Base-by-base conservation (phyloP, 2,888 invertebrate genomes). In the Leptinotarsa peninsularis region DNA sequence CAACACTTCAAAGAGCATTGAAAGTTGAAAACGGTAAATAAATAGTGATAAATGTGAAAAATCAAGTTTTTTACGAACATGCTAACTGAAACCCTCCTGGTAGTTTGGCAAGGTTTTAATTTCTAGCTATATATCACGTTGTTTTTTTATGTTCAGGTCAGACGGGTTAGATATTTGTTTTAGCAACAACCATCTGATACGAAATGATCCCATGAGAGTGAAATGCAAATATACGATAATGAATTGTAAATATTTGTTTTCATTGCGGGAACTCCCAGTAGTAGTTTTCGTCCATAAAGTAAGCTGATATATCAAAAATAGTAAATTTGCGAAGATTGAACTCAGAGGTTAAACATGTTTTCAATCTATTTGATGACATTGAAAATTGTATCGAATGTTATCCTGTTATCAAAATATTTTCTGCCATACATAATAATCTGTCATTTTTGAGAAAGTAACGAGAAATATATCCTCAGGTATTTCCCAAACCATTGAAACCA, bases 161-260 rank as follows among this genome's bases (percentile, higher is more conserved):
- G 15, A 58, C 15, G 27, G 23, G 58, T 58, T 23, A 23, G 0
- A 58, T 58, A 21, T 15, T 58, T 58, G 58, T 58, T 58, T 23
- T 58, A 23, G 23, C 17, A 58, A 58, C 58, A 58, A 58, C 13
- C 23, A 58, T 58, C 13, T 23, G 13, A 58, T 21, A 58, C 14
- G 58, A 58, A 23, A 1, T 23, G 27, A 23, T 58, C 0, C 13
- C 21, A 4, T 18, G 58, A 18, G 23, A 27, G 23, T 58, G 15
- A 23, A 58, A 13, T 58, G 23, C 27, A 58, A 23, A 58, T 15
- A 4, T 14, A 4, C 23, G 23, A 58, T 58, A 54, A 54, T 10
- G 15, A 4, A 58, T 27, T 23, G 58, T 58, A 58, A 23, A 58
- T 58, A 58, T 58, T 23, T 58, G 54, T 54, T 54, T 54, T 54